Conservation (phyloP, 1,140 invertebrate genomes). For the Druon quercuslanigerum region DNA sequence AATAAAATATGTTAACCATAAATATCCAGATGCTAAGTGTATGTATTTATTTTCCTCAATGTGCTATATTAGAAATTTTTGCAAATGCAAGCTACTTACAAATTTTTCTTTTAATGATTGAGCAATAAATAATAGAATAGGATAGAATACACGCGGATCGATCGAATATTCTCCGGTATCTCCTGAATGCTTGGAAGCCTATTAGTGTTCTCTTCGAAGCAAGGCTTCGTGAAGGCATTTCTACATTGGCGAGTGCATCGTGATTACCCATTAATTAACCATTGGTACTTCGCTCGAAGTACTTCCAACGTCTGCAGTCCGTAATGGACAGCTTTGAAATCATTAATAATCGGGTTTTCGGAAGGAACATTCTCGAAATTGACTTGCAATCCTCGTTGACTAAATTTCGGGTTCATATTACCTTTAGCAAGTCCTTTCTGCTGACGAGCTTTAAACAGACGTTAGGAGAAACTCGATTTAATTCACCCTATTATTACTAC, state of each 20-base stretch:
- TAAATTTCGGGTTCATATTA: slow-evolving; percentile 58
- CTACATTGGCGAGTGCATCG: slow-evolving; percentile 1
- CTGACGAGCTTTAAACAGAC: slow-evolving; percentile 24
- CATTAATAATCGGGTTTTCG: slow-evolving; percentile 43
- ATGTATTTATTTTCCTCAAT: no score
- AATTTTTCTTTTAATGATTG: no score
- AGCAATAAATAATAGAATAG: no score
- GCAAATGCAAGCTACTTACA: no score
- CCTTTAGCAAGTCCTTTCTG: slow-evolving; percentile 42
- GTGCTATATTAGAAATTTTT: no score
- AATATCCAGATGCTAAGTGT: no score
- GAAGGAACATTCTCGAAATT: slow-evolving; percentile 52
- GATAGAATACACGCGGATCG: not conserved
- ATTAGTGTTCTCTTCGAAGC: not conserved
- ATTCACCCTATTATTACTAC: slow-evolving; percentile 21
- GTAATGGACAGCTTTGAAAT: slow-evolving; percentile 44
- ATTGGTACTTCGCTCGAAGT: slow-evolving; percentile 37
- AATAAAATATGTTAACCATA: no score
- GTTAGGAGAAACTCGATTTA: slow-evolving; percentile 9
- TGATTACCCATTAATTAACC: slow-evolving; percentile 43
- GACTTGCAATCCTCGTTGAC: slow-evolving; percentile 50
- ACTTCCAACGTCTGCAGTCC: slow-evolving; percentile 37
- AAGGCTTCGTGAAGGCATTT: not conserved
- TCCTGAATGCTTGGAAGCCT: not conserved
- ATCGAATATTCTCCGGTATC: not conserved